A percentile compares a stretch with the other conserved stretches of the same genome.
Conservation (phyloP, 2,113 vertebrate species). For the Austrofundulus limnaeus region DNA sequence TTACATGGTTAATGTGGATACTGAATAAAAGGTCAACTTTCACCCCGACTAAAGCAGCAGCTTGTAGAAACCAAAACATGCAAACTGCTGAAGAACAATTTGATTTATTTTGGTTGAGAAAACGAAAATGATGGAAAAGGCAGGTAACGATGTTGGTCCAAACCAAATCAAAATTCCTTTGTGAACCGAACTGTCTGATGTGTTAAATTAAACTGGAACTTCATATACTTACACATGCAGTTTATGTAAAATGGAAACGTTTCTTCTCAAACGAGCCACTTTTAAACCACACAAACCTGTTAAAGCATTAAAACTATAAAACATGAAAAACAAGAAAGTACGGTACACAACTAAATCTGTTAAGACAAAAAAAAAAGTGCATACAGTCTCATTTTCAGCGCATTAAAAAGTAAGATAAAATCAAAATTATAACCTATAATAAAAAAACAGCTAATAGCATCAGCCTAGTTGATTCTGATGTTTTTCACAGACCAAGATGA, state of each 20-base stretch:
- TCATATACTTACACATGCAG: slow-evolving; percentile 1
- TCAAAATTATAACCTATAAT: slow-evolving; percentile 22
- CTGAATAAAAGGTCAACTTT: no score
- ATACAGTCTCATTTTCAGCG: no score
- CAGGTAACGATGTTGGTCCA: slow-evolving; percentile 4
- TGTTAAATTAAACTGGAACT: slow-evolving; percentile 32
- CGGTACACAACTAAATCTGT: slow-evolving; percentile 33
- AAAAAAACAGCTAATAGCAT: slow-evolving; percentile 12
- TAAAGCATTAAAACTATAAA: slow-evolving; percentile 20
- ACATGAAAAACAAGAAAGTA: not conserved
- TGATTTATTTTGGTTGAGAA: slow-evolving; percentile 59
- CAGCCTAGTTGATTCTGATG: no score
- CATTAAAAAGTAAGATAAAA: slow-evolving; percentile 46
- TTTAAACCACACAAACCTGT: slow-evolving; percentile 22
- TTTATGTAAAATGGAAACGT: slow-evolving; percentile 16
- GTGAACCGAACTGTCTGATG: not conserved
- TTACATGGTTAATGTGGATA: no score
- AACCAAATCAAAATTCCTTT: slow-evolving; percentile 3
- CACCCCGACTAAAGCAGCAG: not conserved
- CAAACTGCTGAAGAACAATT: slow-evolving; percentile 13
- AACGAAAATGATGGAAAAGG: slow-evolving; percentile 26
- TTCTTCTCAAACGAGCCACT: slow-evolving; percentile 22
- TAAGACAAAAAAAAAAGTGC: slow-evolving; percentile 13
- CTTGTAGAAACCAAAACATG: not conserved
- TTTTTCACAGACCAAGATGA: not conserved